Percentiles rank a stretch among this genome's conserved stretches.
phyloP scores from a whole-genome alignment of 1,140 invertebrate species.

The Fopius arisanus region DNA sequence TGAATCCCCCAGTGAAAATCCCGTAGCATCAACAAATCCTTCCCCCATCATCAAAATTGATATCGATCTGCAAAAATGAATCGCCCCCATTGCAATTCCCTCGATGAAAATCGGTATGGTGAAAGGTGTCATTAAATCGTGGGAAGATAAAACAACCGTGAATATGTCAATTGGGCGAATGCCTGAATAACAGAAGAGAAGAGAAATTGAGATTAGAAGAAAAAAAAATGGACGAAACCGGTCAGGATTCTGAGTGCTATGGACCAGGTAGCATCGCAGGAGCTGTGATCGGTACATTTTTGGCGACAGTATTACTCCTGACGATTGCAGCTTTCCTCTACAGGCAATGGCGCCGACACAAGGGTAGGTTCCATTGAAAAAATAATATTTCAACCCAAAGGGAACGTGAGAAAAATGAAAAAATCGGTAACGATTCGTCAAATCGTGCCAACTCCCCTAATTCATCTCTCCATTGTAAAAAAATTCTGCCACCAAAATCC shows the following conservation, averaged over 20 bases:
- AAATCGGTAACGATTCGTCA: no score
- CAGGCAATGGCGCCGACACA: constrained; percentile 61
- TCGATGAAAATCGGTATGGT: no score
- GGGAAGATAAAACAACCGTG: no score
- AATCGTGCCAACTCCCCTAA: no score
- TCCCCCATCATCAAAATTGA: background rate
- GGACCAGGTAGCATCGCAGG: constrained; percentile 63
- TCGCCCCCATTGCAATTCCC: no score
- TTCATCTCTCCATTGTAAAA: no score
- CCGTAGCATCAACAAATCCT: background rate
- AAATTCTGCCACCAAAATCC: no score
- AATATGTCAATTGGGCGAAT: no score
- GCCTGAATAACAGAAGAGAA: background rate
- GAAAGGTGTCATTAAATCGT: no score
- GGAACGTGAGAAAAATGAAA: background rate
- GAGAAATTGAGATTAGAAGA: background rate
- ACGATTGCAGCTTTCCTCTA: constrained; percentile 59
- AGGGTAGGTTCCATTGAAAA: constrained; percentile 54
- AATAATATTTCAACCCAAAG: background rate
- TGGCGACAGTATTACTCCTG: constrained; percentile 61
- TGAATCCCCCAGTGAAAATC: background rate
- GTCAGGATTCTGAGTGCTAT: constrained; percentile 8
- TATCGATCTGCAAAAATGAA: no score
- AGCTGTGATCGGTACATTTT: constrained; percentile 67
- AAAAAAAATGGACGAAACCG: background rate